Conservation (phyloP, 2,888 invertebrate genomes). For the Ophioninae sp. region DNA sequence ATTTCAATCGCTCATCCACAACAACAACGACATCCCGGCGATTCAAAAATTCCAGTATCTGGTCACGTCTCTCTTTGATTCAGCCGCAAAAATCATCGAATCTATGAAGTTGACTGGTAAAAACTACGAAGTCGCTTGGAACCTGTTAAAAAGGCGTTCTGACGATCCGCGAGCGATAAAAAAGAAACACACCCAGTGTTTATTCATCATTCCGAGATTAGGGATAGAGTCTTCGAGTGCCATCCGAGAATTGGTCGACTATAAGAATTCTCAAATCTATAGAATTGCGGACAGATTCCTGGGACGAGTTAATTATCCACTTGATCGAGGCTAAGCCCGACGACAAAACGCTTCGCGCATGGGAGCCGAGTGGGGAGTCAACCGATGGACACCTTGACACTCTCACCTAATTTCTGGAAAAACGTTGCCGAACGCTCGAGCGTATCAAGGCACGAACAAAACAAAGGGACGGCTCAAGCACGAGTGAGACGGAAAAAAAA, state of each 20-base stretch:
- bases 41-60: slow-evolving; percentile 61
- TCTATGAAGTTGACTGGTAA: slow-evolving; percentile 56
- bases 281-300: slow-evolving; percentile 51
- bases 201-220: slow-evolving; percentile 38
- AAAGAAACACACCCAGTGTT: no score
- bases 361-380: slow-evolving; percentile 3
- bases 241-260: slow-evolving; percentile 58
- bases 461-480: slow-evolving; percentile 20
- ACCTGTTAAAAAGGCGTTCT: slow-evolving; percentile 56
- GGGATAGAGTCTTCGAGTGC: slow-evolving; percentile 54
- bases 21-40: slow-evolving; percentile 32
- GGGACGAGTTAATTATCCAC: slow-evolving; percentile 59
- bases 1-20: slow-evolving; percentile 60
- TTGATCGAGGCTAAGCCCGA: slow-evolving; percentile 44
- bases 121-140: slow-evolving; percentile 61
- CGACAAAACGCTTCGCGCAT: not conserved
- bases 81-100: slow-evolving; percentile 55
- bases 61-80: slow-evolving; percentile 49
- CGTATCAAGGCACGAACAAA: slow-evolving; percentile 35
- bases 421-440: slow-evolving; percentile 36
- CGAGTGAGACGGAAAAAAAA: slow-evolving; percentile 13
- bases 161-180: slow-evolving; percentile 50
- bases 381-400: not conserved
- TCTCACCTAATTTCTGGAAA: not conserved
- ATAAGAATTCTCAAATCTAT: slow-evolving; percentile 56